phyloP scores from a whole-genome alignment of 2,113 vertebrate species.

The Mormyrus lacerda region DNA sequence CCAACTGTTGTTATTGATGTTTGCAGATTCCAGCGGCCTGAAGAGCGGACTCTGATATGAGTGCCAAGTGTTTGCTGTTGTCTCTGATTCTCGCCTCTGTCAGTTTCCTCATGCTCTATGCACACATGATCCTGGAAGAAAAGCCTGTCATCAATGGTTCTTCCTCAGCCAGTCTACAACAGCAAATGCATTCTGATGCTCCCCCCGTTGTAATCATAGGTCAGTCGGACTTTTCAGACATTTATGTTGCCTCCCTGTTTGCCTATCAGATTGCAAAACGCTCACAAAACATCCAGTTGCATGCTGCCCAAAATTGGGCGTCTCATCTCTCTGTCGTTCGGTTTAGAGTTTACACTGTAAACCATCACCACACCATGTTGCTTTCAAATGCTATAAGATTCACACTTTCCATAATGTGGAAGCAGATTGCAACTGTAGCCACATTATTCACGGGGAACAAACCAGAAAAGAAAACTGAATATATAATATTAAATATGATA shows the following conservation, averaged over 20 bases:
- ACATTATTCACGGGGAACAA: not conserved
- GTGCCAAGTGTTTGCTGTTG: constrained; percentile 39
- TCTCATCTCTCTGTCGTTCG: too few species aligned
- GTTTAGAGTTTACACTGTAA: not conserved
- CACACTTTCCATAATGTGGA: not conserved
- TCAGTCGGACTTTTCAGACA: constrained; percentile 29
- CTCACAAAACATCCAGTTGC: not conserved
- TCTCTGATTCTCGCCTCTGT: constrained; percentile 42
- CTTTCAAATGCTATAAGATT: not conserved
- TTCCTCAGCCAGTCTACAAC: constrained; percentile 13
- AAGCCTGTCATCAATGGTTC: constrained; percentile 34
- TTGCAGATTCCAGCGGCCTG: not conserved
- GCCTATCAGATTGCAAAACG: not conserved
- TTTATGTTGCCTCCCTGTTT: not conserved
- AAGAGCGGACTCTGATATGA: constrained; percentile 42
- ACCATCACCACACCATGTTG: not conserved
- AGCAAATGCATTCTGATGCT: constrained; percentile 13
- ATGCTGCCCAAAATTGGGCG: not conserved
- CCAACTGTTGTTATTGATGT: not conserved
- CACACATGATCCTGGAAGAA: constrained; percentile 55
- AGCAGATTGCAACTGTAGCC: not conserved
- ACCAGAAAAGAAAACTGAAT: not conserved
- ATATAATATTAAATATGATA: not conserved
- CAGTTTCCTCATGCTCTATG: constrained; percentile 33
- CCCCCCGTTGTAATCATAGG: constrained; percentile 54